phyloP scores from a whole-genome alignment of 2,888 invertebrate species.

The Lasioglossum zephyrum region DNA sequence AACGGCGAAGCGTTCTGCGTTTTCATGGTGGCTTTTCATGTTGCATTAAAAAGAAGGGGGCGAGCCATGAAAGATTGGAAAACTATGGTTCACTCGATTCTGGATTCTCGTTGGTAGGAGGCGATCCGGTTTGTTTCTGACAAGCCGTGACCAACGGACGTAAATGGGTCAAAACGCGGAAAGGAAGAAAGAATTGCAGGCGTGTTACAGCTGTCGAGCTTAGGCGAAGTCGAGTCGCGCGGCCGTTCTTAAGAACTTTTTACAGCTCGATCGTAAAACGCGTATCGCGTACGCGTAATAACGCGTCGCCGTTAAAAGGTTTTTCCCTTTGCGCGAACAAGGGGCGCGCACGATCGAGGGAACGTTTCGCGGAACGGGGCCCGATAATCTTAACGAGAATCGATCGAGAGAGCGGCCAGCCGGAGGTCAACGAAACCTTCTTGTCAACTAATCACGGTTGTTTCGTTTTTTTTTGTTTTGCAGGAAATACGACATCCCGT shows the following conservation, averaged over 20 bases:
- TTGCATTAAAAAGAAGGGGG: neutral
- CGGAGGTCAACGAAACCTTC: neutral
- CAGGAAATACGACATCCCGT: constrained; percentile 97
- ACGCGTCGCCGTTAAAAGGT: constrained; percentile 63
- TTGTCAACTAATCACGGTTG: neutral
- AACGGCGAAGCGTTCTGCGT: neutral
- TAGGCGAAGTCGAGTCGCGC: neutral
- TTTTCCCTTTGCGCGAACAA: constrained; percentile 47
- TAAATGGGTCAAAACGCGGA: constrained; percentile 49
- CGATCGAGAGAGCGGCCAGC: constrained; percentile 18
- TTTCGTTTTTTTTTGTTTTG: constrained; percentile 44
- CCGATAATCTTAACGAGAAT: constrained; percentile 50
- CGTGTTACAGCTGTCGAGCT: constrained; percentile 29
- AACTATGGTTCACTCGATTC: neutral
- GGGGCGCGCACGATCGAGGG: constrained; percentile 27
- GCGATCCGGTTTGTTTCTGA: neutral
- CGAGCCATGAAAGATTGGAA: neutral
- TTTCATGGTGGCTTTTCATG: neutral
- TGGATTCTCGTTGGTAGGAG: neutral
- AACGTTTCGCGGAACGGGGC: constrained; percentile 15
- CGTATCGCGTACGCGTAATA: constrained; percentile 63
- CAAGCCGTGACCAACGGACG: neutral
- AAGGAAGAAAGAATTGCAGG: constrained; percentile 55
- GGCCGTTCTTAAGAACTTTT: constrained; percentile 60
- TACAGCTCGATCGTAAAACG: constrained; percentile 63